Base-by-base conservation (phyloP, 1,140 invertebrate species). In the Cyphomyrmex costatus region DNA sequence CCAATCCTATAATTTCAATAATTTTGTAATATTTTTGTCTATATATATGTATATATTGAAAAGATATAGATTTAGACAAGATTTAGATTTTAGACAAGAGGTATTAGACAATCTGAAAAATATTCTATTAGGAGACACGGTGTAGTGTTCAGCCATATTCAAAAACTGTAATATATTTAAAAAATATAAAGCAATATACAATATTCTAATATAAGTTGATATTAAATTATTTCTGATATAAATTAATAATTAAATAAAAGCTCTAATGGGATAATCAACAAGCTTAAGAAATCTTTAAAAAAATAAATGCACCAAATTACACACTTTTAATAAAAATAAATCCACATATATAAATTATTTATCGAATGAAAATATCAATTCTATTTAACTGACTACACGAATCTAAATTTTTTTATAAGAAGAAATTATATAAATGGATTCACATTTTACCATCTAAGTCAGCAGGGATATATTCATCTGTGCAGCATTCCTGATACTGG, bases 401-500 rank as follows among this genome's bases (percentile, higher is more conserved):
- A 58, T 16, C 16, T 19, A 36, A 58, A 4, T 76, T 33, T 74
- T 19, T n/a, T 33, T 6, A 4, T 42, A 19, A 42, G 7, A 21
- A n/a, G 3, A 51, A 80, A 10, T 30, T 71, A 21, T 71, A 36
- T n/a, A n/a, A n/a, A n/a, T 6, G 1, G 0, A 19, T 30, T 49
- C 0, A 33, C 63, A 83, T 83, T n/a, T 83, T 84, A 92, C 86
- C 76, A 8, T 58, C 63, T 42, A 95, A 91, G 85, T 96, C 49
- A 1, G 89, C 88, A 6, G 91, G 92, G 76, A 96, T 94, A 73
- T 92, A 93, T 0, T 94, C 86, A 6, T 94, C 87, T 42, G 92
- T 93, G 88, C 96, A 96, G 85, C 96, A 96, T 91, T 96, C 96
- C 10, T 56, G 12, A 4, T 89, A 87, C 19, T 49, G 65, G 80